Evolutionary conservation across 2,888 invertebrate genomes (phyloP), one percentile per base, ranked within the genome.

Genomic region (Meghimatium bilineatum): DNA sequence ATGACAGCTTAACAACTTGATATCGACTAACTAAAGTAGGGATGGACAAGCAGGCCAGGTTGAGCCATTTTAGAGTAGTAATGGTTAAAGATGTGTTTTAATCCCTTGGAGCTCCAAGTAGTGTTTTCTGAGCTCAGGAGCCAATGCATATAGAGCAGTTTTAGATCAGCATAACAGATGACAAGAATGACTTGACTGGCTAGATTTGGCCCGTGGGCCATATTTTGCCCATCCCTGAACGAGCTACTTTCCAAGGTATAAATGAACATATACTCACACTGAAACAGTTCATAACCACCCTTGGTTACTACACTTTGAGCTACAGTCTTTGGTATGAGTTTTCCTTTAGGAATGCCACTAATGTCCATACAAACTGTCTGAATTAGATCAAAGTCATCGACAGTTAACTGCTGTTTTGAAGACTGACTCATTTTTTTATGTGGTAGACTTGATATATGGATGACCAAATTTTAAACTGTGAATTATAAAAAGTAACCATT

Each of bases 371-470:
- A 38, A 0, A 60, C 76, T 6, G 49, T 34, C 52, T 84, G 84
- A 52, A 84, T 71, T 23, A 75, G 80, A 36, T 84, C 84, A 38
- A 84, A 80, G 76, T 76, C 67, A 29, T 80, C 80, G 17, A 80
- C 63, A 3, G 67, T 69, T 38, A 38, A 32, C 52, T 66, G 38
- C 1, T 14, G 66, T 17, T 29, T 38, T 44, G 44, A 26, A 26
- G n/a, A 29, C 3, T 29, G 44, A n/a, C n/a, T 44, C 72, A 72
- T 72, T 26, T 44, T 72, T 44, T 6, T 14, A 3, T 72, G 14
- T 0, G 1, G n/a, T n/a, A 49, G n/a, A 56, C 2, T 17, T 56
- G 17, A 44, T 12, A 23, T 56, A 56, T 3, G 20, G 56, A 56
- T 23, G 56, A 3, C 17, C 56, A 56, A 56, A 6, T 56, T 2